Conservation (phyloP, 2,113 vertebrate species). For the Pelecanoides urinatrix region DNA sequence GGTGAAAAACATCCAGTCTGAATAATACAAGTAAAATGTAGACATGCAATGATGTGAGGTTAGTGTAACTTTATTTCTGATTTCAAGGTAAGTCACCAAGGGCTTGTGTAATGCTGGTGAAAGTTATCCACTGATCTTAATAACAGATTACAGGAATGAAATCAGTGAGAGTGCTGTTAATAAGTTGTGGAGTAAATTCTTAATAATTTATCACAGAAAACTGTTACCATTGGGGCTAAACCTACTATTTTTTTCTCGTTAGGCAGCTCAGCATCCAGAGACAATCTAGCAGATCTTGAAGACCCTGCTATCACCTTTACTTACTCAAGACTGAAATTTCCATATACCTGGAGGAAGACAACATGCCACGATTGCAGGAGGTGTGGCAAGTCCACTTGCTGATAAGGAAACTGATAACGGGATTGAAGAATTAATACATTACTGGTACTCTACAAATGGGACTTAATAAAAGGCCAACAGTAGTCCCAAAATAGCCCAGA, state of each 20-base stretch:
- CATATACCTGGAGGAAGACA: neutral
- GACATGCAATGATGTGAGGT: neutral
- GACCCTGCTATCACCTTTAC: neutral
- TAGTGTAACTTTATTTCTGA: neutral
- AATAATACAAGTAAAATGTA: neutral
- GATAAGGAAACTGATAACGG: neutral
- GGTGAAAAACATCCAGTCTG: neutral
- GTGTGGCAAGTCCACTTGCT: neutral
- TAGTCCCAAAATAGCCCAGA: neutral
- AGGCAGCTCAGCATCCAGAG: neutral
- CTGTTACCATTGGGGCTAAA: neutral
- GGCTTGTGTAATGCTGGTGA: neutral
- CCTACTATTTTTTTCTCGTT: neutral
- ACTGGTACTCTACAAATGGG: neutral
- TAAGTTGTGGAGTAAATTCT: neutral
- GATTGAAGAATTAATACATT: neutral
- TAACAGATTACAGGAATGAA: neutral
- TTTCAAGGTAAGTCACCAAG: neutral
- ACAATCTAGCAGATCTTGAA: neutral
- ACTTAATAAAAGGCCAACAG: neutral
- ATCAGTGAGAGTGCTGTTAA: neutral
- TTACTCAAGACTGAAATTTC: neutral
- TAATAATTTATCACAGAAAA: neutral
- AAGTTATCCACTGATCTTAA: neutral
- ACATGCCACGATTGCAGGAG: neutral